Evolutionary conservation across 2,888 invertebrate genomes (phyloP).

Genomic region (Acholoe squamosa): DNA sequence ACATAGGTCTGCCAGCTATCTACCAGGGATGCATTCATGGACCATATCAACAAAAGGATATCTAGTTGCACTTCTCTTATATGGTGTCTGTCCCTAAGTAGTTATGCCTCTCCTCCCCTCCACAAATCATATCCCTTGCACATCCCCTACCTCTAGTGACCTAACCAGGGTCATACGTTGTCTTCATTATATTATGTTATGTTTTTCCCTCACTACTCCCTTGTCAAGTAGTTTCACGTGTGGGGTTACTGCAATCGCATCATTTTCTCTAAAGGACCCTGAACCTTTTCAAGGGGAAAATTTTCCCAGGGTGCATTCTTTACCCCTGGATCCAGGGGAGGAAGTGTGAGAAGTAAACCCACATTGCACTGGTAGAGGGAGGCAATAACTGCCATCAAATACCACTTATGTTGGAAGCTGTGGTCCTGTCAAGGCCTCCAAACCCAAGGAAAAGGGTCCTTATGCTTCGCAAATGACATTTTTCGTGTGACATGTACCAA

Average conservation of each 20-base stretch:
- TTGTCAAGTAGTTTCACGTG: conserved; percentile 17
- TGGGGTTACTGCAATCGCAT: no score
- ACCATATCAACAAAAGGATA: no score
- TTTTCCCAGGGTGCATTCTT: not conserved
- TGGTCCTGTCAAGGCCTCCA: no score
- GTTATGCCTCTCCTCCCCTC: no score
- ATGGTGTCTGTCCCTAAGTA: no score
- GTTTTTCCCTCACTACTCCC: not conserved
- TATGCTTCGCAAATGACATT: no score
- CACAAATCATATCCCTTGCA: no score
- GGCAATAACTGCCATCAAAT: conserved; percentile 26
- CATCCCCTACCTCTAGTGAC: not conserved
- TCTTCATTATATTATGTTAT: not conserved
- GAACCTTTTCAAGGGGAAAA: not conserved
- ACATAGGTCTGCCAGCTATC: no score
- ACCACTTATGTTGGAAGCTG: not conserved
- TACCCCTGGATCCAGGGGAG: not conserved
- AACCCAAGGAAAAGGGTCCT: no score
- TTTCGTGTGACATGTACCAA: no score
- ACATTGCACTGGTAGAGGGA: not conserved
- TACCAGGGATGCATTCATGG: no score
- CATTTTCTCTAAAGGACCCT: not conserved
- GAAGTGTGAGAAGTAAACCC: not conserved
- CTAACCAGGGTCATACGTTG: not conserved
- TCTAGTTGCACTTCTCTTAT: no score